These are phyloP conservation scores for Aurelia sp. DNA, from an alignment of 30 jellyfish, hydroid and myxozoan genomes.

Conservation along the genomic window DNA sequence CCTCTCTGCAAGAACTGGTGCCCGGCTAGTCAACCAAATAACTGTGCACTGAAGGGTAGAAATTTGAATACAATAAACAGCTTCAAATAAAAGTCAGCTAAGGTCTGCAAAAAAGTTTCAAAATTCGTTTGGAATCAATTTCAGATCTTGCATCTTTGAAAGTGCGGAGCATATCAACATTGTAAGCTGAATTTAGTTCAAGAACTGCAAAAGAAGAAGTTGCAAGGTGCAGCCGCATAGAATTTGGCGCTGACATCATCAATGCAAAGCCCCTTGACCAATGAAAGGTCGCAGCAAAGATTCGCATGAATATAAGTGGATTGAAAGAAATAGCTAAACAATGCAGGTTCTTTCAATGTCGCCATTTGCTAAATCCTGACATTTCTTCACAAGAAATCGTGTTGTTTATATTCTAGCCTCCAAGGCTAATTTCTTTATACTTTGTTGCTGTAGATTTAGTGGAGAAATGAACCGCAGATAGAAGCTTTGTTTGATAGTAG, in stretches of 20 bases:
- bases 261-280: conserved; percentile 52
- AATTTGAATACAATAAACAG: conserved; percentile 26
- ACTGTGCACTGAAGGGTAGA: conserved; percentile 51
- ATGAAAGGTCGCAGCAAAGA: conserved; percentile 74
- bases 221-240: background rate
- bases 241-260: conserved; percentile 66
- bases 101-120: background rate
- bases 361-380: conserved; percentile 68
- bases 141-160: too few species aligned
- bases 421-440: background rate
- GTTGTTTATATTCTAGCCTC: background rate
- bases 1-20: conserved; percentile 37
- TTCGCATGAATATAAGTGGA: conserved; percentile 60
- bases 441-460: conserved; percentile 20
- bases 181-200: too few species aligned
- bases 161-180: too few species aligned
- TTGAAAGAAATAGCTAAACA: conserved; percentile 53
- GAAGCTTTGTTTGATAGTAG: background rate
- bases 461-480: conserved; percentile 6
- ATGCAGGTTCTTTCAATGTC: conserved; percentile 77
- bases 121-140: background rate
- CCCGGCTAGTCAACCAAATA: conserved; percentile 62
- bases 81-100: conserved; percentile 30
- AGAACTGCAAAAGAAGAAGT: too few species aligned
- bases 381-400: conserved; percentile 24